These are phyloP conservation scores for Lycaena phlaeas DNA, from an alignment of 2,888 invertebrate genomes.

Conservation along the genomic window DNA sequence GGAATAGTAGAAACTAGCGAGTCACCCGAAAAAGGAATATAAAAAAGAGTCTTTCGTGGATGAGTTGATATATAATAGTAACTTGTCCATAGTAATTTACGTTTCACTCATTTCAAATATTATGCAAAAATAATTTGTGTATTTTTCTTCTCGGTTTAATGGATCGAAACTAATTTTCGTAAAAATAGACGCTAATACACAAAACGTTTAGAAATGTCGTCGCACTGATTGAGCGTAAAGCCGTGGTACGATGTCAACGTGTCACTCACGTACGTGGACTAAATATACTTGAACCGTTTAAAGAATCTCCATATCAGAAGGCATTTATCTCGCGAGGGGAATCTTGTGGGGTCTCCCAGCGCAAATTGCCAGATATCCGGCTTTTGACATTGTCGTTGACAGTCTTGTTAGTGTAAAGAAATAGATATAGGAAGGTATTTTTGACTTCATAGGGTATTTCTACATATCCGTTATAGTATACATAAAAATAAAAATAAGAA, in stretches of 20 bases:
- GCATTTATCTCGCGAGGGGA: conserved; percentile 4
- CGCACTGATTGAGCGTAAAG: conserved; percentile 41
- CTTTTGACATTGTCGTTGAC: conserved; percentile 7
- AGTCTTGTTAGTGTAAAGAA: background rate
- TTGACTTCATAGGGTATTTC: no score
- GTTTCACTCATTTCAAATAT: no score
- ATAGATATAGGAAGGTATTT: background rate
- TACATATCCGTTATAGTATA: no score
- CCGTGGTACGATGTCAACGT: conserved; percentile 31
- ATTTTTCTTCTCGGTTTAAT: background rate
- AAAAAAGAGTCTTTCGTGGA: no score
- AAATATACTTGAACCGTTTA: conserved; percentile 5
- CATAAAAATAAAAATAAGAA: no score
- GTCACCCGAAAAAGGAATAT: no score
- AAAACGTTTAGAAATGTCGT: conserved; percentile 31
- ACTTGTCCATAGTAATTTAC: no score
- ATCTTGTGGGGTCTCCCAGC: conserved; percentile 16
- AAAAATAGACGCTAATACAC: conserved; percentile 20
- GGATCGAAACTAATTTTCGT: conserved; percentile 12
- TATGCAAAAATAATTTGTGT: background rate
- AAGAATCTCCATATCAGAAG: conserved; percentile 8
- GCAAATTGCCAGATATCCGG: conserved; percentile 22
- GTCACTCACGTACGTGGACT: conserved; percentile 23
- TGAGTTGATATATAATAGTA: no score
- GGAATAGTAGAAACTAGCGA: no score